Evolutionary conservation across 1,140 invertebrate genomes (phyloP), one percentile per base, ranked within the genome.

Genomic region (Meteorus sp.): DNA sequence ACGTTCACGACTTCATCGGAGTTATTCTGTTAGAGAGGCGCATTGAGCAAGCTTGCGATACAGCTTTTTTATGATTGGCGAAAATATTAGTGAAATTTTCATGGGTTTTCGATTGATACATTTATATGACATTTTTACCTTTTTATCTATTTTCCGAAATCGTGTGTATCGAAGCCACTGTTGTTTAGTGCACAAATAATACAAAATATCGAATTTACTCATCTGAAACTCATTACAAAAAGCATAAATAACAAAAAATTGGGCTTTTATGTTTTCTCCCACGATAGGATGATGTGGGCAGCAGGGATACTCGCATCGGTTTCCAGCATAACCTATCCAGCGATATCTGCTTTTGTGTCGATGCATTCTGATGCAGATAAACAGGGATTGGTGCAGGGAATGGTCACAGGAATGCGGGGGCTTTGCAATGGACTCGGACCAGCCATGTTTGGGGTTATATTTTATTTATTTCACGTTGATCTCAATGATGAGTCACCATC

Each of bases 261-360:
- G 9, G 15, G 17, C 50, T 39, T 37, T 27, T 48, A 48, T 44
- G 44, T 27, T 23, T 55, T 55, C 62, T 59, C 9, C 61, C 75
- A 80, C 20, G n/a, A n/a, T 65, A 93, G 91, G 94, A 97, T 99
- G 89, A 98, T 99, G 93, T 99, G 97, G 97, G 90, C 91, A 29
- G 97, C 96, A 45, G 97, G 97, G 52, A 85, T 96, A 61, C 83
- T 99, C 56, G 97, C 97, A 35, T 94, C 96, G 9, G 85, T 99
- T 55, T 96, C 94, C 62, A 93, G 91, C 59, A 89, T 99, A 64
- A 97, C 96, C 1, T 99, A 99, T 83, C 97, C 98, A 45, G 95
- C 97, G n/a, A 99, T 99, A 70, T 97, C 94, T 80, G 93, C 97
- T 29, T 99, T 97, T 82, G 95, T 99, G 31, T 98, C 95, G 9